phyloP scores from a whole-genome alignment of 2,797 vertebrate genomes.

The Sebastes hopkinsi region DNA sequence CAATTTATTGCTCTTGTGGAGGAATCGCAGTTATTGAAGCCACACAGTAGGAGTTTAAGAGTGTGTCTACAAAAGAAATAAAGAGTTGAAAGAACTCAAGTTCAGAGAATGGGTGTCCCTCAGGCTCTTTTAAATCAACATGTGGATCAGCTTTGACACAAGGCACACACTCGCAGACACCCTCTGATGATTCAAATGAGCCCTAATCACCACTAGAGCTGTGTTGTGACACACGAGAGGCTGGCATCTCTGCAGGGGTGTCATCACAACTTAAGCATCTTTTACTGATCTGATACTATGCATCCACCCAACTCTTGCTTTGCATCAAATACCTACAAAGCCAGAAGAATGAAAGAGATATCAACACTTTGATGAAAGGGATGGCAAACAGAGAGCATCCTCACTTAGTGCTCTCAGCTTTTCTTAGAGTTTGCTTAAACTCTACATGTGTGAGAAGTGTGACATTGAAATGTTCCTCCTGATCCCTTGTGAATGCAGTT shows the following conservation, averaged over 20 bases:
- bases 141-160: slow-evolving; percentile 22
- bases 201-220: slow-evolving; percentile 35
- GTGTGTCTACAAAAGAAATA: background rate
- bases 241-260: slow-evolving; percentile 66
- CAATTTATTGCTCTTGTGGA: slow-evolving; percentile 8
- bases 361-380: background rate
- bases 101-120: slow-evolving; percentile 8
- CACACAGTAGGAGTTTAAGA: background rate
- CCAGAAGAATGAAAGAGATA: background rate
- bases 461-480: background rate
- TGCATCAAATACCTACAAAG: slow-evolving; percentile 11
- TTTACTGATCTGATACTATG: slow-evolving; percentile 38
- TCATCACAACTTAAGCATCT: slow-evolving; percentile 58
- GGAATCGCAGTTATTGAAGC: background rate
- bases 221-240: slow-evolving; percentile 59
- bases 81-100: background rate
- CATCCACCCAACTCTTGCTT: background rate
- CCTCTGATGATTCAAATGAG: slow-evolving; percentile 43
- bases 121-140: slow-evolving; percentile 2
- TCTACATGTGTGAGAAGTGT: background rate
- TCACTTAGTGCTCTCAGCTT: background rate
- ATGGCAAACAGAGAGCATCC: background rate
- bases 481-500: background rate
- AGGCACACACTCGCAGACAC: slow-evolving; percentile 13
- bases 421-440: background rate